Evolutionary conservation across 2,888 invertebrate genomes (phyloP), one percentile per base, ranked within the genome.

Genomic region (Cerastis leucographa): DNA sequence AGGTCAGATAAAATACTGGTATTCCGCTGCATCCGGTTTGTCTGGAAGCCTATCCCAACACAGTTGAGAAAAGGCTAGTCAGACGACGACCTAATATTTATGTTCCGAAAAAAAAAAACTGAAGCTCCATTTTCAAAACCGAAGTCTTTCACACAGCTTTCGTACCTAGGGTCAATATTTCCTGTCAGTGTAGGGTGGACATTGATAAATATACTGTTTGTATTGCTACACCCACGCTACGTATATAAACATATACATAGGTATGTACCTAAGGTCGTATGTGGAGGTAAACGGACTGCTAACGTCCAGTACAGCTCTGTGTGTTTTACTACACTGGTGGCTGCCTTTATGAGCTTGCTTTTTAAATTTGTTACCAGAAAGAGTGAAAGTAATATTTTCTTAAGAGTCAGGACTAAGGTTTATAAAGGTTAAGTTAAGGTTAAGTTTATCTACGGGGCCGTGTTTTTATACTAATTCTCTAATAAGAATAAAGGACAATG

Each of bases 221-320:
- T 79, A 79, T 79, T 79, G 54, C 67, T 49, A 64, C 83, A 49
- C 78, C 83, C 78, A 79, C 83, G 42, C 42, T 56, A 49, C 14
- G 35, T 77, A 25, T 51, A 25, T 61, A 62, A 22, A 44, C 29
- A 29, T 11, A 42, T 40, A 51, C 22, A 22, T 2, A 56, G 5
- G 14, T 56, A 62, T 42, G n/a, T 64, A 59, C 9, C 17, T 59
- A 35, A 61, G 25, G n/a, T 35, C n/a, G 56, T 59, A 12, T 72
- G 25, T 65, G 44, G 56, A 81, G 19, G 9, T 78, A 44, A 81
- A 44, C 56, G 49, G 25, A 71, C 46, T 56, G 66, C 62, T 42
- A 54, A 79, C 46, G 9, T 82, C 29, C 40, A 35, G n/a, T 22
- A 14, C 42, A 56, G 64, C 64, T 49, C 35, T 29, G 35, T 74